Evolutionary conservation across 2,113 vertebrate species (phyloP).

Genomic region (Heloderma charlesbogerti): DNA sequence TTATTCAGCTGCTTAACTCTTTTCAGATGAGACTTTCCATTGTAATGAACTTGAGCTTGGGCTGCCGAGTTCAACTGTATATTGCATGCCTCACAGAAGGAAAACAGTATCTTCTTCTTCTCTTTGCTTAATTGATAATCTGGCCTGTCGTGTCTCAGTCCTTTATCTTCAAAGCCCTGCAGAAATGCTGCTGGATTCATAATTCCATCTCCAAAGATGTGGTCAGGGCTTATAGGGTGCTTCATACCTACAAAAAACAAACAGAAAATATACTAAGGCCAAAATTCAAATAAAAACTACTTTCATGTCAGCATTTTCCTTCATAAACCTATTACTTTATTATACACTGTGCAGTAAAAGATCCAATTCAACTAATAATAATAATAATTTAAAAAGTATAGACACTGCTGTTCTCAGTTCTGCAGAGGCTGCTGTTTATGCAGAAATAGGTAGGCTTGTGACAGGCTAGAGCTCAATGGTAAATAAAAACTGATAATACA

Average conservation of each 20-base stretch:
- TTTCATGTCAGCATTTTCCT: slow-evolving; percentile 27
- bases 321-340: slow-evolving; percentile 9
- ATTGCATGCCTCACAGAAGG: slow-evolving; percentile 95
- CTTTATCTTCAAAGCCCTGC: slow-evolving; percentile 82
- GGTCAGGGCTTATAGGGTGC: slow-evolving; percentile 82
- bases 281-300: background rate
- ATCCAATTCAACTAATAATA: slow-evolving; percentile 15
- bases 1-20: slow-evolving; percentile 90
- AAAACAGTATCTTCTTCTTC: slow-evolving; percentile 88
- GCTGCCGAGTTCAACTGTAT: slow-evolving; percentile 93
- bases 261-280: slow-evolving; percentile 17
- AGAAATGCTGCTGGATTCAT: slow-evolving; percentile 83
- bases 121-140: slow-evolving; percentile 82
- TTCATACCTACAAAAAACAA: slow-evolving; percentile 82
- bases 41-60: slow-evolving; percentile 95
- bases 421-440: background rate
- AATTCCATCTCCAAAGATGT: slow-evolving; percentile 84
- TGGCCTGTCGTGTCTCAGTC: slow-evolving; percentile 72
- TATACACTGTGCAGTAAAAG: background rate
- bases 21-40: slow-evolving; percentile 93
- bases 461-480: slow-evolving; percentile 23
- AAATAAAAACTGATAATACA: slow-evolving; percentile 27
- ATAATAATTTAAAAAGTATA: slow-evolving; percentile 26
- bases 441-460: slow-evolving; percentile 29
- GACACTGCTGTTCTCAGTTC: background rate